These are phyloP conservation scores for Aspidapion aeneum DNA, from an alignment of 2,888 invertebrate genomes.

Conservation along the genomic window DNA sequence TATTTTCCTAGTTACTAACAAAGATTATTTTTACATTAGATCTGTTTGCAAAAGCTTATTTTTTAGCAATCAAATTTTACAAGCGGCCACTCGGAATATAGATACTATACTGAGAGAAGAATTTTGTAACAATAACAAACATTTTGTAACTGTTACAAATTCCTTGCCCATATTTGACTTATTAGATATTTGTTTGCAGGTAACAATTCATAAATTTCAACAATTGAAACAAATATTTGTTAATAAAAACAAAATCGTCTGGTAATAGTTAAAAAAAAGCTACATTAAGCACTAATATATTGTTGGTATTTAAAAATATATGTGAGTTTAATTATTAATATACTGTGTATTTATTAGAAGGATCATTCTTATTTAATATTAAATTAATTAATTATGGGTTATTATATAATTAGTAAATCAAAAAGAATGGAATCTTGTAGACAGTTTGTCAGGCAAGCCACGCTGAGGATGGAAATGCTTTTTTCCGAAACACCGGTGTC, in stretches of 20 bases:
- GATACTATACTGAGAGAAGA: neutral
- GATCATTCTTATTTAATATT: neutral
- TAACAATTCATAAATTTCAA: neutral
- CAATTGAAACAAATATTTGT: neutral
- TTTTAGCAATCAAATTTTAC: too few species aligned
- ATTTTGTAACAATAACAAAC: neutral
- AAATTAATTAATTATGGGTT: too few species aligned
- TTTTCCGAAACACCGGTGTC: too few species aligned
- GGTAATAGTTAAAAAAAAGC: neutral
- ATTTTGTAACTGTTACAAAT: neutral
- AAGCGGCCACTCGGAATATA: too few species aligned
- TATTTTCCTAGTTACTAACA: too few species aligned
- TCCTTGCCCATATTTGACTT: neutral
- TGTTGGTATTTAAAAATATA: neutral
- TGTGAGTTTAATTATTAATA: neutral
- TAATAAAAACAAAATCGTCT: neutral
- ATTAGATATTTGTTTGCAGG: neutral
- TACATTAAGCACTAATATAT: neutral
- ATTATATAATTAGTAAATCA: too few species aligned
- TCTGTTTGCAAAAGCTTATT: too few species aligned
- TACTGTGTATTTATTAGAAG: neutral
- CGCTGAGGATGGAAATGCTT: too few species aligned
- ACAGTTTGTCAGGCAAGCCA: too few species aligned
- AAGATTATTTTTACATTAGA: too few species aligned
- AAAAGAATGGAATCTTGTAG: too few species aligned